Conservation (phyloP, 2,797 vertebrate genomes). For the Cygnus olor region DNA sequence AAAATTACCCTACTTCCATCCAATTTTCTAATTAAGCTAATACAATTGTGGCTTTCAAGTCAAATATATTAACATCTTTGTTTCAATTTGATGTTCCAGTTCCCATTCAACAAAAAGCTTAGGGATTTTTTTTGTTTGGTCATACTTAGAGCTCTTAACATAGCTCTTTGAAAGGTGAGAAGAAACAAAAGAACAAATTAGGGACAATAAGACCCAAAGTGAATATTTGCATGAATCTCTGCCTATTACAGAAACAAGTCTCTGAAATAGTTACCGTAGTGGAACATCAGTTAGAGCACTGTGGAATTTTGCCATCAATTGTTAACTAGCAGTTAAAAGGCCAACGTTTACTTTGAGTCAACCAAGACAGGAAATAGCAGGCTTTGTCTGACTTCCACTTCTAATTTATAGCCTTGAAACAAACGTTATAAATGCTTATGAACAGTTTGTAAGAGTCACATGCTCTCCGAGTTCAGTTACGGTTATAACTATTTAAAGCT, state of each 20-base stretch:
- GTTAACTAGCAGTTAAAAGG: too few species aligned
- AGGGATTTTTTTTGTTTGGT: slow-evolving; percentile 11
- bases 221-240: slow-evolving; percentile 30
- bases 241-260: not conserved
- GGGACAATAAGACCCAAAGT: not conserved
- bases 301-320: not conserved
- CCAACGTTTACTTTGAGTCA: not conserved
- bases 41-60: not conserved
- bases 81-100: not conserved
- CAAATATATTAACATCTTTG: not conserved
- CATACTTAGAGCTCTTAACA: not conserved
- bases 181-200: not conserved
- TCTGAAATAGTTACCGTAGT: not conserved
- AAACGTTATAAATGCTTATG: not conserved
- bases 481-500: not conserved
- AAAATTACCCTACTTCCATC: not conserved
- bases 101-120: not conserved
- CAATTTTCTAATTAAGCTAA: not conserved
- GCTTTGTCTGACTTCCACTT: slow-evolving; percentile 2
- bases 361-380: not conserved
- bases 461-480: not conserved
- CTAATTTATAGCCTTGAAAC: not conserved
- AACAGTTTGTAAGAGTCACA: not conserved
- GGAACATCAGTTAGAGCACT: not conserved
- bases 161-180: not conserved